Conservation (phyloP, 2,797 vertebrate genomes). For the Thripadectes ignobilis region DNA sequence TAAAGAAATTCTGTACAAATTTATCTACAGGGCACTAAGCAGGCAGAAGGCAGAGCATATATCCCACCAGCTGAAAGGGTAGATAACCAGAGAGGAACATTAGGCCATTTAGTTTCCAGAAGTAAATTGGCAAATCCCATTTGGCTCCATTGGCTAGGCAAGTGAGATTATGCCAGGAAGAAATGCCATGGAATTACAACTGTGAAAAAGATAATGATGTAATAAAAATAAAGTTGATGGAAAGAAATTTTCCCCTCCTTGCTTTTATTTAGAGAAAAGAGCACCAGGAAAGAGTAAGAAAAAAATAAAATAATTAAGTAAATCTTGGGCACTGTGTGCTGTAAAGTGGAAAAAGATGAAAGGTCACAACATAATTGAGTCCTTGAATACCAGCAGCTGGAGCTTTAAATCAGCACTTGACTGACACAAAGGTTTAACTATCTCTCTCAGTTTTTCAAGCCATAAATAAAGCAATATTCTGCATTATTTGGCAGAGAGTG, state of each 20-base stretch:
- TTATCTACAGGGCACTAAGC: conserved; percentile 68
- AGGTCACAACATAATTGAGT: not conserved
- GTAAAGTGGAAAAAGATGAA: not conserved
- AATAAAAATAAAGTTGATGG: not conserved
- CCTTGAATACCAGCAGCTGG: not conserved
- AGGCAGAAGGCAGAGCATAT: conserved; percentile 46
- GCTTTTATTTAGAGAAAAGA: not conserved
- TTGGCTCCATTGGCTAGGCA: not conserved
- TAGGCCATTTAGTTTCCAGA: conserved; percentile 37
- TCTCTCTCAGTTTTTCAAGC: not conserved
- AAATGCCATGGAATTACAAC: not conserved
- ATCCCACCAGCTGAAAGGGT: conserved; percentile 54
- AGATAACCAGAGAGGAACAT: conserved; percentile 53
- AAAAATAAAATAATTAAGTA: not conserved
- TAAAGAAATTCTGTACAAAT: conserved; percentile 65
- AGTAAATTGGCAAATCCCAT: conserved; percentile 31
- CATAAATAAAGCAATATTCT: not conserved
- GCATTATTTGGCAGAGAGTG: not conserved
- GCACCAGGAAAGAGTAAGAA: not conserved
- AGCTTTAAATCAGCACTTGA: conserved; percentile 29
- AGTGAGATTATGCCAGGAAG: not conserved
- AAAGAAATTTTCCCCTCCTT: not conserved
- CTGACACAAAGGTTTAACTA: conserved; percentile 16
- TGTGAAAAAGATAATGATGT: not conserved
- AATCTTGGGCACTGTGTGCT: not conserved